Base-by-base conservation (phyloP, 2,888 invertebrate species). In the Nymphalis urticae region DNA sequence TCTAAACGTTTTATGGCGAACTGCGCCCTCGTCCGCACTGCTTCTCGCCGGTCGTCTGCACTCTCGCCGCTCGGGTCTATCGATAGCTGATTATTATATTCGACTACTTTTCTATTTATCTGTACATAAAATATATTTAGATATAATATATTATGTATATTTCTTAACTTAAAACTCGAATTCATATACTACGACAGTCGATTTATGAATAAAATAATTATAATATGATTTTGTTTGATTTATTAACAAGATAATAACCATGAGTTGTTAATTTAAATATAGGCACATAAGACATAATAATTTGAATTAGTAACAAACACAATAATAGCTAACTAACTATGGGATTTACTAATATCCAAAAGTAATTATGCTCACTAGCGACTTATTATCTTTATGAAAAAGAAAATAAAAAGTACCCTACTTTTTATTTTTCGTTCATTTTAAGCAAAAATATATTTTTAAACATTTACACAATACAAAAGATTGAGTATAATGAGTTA, bases 41-140 rank as follows among this genome's bases (percentile, higher is more conserved):
- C 92, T 90, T 90, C 81, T 82, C 88, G 87, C 89, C 90, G 90
- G 91, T 85, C 88, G 90, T 88, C 90, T 89, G 90, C 90, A 90
- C 89, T 89, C 89, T 89, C 90, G 90, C 88, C 89, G 89, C 88
- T 90, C 91, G 88, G 85, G 80, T 88, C 90, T 92, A 89, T 92
- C 91, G 91, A 89, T 89, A 90, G 90, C 90, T 89, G 88, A 90
- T 90, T 89, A 88, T 87, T 90, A 90, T 90, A 91, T 83, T 91
- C 88, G 90, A 89, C 90, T 90, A 92, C 91, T 92, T 92, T 92
- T 92, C 91, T 91, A 92, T 90, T 91, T 87, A 85, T 92, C 92
- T 92, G 91, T 92, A 92, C 88, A 93, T 91, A 92, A 91, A 90
- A 89, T 92, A 92, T 92, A 92, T 92, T 92, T 92, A 92, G 90